Conservation (phyloP, 53 echinoderm and acorn worm species). For the Stichopus horrens region DNA sequence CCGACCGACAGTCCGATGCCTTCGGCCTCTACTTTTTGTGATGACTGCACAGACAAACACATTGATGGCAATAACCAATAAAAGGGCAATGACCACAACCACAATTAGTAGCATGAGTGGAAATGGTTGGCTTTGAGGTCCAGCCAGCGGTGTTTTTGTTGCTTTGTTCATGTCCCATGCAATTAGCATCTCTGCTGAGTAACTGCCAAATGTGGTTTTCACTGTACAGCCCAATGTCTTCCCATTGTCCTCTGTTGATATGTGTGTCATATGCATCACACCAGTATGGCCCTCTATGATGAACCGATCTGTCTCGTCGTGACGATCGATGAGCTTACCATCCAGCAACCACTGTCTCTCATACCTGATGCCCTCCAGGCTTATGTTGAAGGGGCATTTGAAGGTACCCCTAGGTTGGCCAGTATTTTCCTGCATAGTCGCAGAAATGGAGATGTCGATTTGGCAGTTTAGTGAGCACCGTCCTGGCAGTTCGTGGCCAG, state of each 20-base stretch:
- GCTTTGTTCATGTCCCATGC: background rate
- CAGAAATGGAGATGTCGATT: background rate
- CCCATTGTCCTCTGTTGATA: slow-evolving; percentile 7
- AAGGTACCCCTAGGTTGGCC: slow-evolving; percentile 17
- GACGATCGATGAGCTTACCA: slow-evolving; percentile 8
- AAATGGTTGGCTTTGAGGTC: background rate
- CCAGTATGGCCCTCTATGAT: slow-evolving; percentile 21
- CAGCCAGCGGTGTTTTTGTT: background rate
- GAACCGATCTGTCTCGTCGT: slow-evolving; percentile 22
- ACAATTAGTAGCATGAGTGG: background rate
- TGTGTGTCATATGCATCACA: slow-evolving; percentile 24
- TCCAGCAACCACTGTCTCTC: slow-evolving; percentile 19
- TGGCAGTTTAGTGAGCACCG: slow-evolving; percentile 4
- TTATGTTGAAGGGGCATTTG: slow-evolving; percentile 29
- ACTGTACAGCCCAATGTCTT: slow-evolving; percentile 9
- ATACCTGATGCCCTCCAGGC: slow-evolving; percentile 13
- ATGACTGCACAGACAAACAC: slow-evolving; percentile 7
- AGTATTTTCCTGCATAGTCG: background rate
- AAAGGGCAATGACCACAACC: background rate
- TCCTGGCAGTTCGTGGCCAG: background rate
- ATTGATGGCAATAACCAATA: background rate
- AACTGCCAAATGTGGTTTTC: slow-evolving; percentile 11
- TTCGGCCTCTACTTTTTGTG: background rate
- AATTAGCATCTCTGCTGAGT: slow-evolving; percentile 5
- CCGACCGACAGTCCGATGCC: background rate